Evolutionary conservation across 2,113 vertebrate genomes (phyloP).

Genomic region (Hylia prasina): DNA sequence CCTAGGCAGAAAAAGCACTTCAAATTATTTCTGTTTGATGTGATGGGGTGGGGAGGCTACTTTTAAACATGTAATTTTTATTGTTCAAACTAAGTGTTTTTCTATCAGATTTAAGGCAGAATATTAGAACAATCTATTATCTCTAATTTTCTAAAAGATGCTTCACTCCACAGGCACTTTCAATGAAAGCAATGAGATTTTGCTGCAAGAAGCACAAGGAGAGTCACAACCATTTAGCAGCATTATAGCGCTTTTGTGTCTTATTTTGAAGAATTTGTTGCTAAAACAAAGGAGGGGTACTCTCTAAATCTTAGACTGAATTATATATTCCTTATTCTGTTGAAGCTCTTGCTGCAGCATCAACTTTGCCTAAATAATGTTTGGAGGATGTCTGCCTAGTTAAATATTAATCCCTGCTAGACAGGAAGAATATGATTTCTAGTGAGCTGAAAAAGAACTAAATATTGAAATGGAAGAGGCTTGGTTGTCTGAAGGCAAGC

Average conservation of each 20-base stretch:
- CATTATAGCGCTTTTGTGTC: neutral
- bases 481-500: neutral
- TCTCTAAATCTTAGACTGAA: neutral
- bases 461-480: neutral
- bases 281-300: neutral
- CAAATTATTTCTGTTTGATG: neutral
- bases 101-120: neutral
- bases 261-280: neutral
- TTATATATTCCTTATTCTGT: neutral
- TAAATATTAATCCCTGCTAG: neutral
- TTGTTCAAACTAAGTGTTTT: neutral
- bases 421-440: neutral
- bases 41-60: neutral
- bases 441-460: neutral
- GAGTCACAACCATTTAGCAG: neutral
- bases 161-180: neutral
- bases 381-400: neutral
- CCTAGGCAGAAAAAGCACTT: neutral
- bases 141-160: neutral
- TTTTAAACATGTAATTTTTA: neutral
- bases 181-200: neutral
- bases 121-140: neutral
- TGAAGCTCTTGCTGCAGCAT: neutral
- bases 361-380: neutral
- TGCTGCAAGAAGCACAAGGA: neutral